Evolutionary conservation across 1,140 invertebrate genomes (phyloP).

Genomic region (Microvelia longipes): DNA sequence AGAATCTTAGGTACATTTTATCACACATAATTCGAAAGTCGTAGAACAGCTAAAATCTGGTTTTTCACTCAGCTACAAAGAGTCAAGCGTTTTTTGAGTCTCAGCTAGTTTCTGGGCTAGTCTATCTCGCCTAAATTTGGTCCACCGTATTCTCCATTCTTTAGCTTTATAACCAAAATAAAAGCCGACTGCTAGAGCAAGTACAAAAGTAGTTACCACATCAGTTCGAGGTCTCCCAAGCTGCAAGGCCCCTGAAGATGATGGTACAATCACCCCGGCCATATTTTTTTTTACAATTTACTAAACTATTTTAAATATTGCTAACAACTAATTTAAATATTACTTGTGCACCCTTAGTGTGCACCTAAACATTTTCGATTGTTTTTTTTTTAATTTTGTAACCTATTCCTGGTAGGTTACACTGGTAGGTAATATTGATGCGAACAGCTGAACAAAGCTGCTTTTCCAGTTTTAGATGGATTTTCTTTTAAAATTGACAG

Average conservation of each 20-base stretch:
- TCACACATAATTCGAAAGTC: no score
- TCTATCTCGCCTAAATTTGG: slow-evolving; percentile 17
- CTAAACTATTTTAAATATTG: not conserved
- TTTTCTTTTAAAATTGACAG: no score
- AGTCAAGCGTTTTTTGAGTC: slow-evolving; percentile 16
- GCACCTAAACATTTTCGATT: no score
- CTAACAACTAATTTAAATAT: not conserved
- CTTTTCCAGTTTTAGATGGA: no score
- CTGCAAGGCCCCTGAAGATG: not conserved
- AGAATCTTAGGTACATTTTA: no score
- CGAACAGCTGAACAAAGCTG: no score
- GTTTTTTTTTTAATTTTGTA: no score
- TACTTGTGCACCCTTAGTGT: not conserved
- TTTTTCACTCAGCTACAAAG: no score
- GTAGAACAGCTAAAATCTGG: no score
- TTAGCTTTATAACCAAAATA: slow-evolving; percentile 19
- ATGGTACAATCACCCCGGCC: not conserved
- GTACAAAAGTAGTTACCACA: slow-evolving; percentile 4
- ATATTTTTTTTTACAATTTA: not conserved
- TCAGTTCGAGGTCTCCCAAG: not conserved
- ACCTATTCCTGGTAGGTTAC: no score
- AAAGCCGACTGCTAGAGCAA: slow-evolving; percentile 16
- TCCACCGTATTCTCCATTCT: slow-evolving; percentile 18
- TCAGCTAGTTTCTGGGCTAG: slow-evolving; percentile 16
- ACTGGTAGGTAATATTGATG: no score